phyloP scores from a whole-genome alignment of 2,888 invertebrate genomes.

The Troides aeacus region DNA sequence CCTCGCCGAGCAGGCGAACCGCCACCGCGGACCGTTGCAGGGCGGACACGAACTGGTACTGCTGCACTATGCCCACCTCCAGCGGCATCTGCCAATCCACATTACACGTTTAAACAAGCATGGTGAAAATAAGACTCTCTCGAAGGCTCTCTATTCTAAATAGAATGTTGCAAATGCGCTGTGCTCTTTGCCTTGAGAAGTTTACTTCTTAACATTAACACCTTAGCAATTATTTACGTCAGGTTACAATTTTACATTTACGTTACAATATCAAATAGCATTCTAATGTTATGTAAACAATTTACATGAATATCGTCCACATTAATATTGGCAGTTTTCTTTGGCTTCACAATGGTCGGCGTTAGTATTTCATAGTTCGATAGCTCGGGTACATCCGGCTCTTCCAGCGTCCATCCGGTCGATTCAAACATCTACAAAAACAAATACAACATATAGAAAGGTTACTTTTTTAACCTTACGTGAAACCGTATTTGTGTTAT shows the following conservation, averaged over 20 bases:
- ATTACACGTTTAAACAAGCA: not conserved
- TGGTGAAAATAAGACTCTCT: not conserved
- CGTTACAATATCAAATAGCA: not conserved
- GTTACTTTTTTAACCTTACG: no score
- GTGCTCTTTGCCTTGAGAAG: no score
- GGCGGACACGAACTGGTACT: conserved; percentile 92
- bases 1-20: conserved; percentile 85
- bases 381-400: conserved; percentile 90
- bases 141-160: no score
- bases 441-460: no score
- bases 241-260: no score
- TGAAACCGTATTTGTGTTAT: no score
- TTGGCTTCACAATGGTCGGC: conserved; percentile 90
- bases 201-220: no score
- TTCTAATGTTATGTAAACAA: not conserved
- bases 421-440: conserved; percentile 92
- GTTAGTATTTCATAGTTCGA: conserved; percentile 92
- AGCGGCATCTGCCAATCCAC: conserved; percentile 59
- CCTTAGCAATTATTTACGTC: no score
- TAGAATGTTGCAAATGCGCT: no score
- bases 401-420: conserved; percentile 94
- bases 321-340: conserved; percentile 64
- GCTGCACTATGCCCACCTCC: conserved; percentile 91
- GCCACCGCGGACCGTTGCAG: conserved; percentile 95
- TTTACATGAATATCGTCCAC: conserved; percentile 72